Base-by-base conservation (phyloP, 2,113 vertebrate species). In the Lophotis ruficrista region DNA sequence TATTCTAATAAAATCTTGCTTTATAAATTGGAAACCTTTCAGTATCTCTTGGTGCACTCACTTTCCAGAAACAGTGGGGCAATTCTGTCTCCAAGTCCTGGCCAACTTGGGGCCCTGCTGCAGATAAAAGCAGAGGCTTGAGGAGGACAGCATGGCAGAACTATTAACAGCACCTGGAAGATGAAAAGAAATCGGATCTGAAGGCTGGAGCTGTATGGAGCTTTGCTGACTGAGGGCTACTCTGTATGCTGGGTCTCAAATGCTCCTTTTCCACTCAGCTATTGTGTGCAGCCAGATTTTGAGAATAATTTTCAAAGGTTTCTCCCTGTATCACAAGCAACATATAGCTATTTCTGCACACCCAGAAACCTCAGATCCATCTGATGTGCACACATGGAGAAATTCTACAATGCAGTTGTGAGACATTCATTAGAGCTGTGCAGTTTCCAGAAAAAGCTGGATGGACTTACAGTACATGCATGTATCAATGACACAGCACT, bases 401-500 rank as follows among this genome's bases (percentile, higher is more conserved):
- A 92, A 84, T 82, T 89, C 43, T 87, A 48, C 33, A 30, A 18
- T 0, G 0, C 2, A 0, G 14, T 73, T 43, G 2, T 54, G 27
- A 94, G 28, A 37, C 38, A 54, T 53, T 82, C 14, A 19, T 84
- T 75, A 64, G 47, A 73, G 13, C 18, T 56, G 28, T 30, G 64
- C 14, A 60, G 43, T 70, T 89, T 96, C 77, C 81, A 84, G 76
- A 64, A 87, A 71, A 87, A 78, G 8, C 35, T 92, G 65, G 43
- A 58, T 38, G 12, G 33, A 68, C 18, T 71, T 43, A 75, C 0
- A 2, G 47, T 65, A 73, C 51, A 53, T n/a, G 60, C 56, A 64
- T 81, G 51, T 71, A 56, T 89, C 77, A 89, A 37, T 94, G 91
- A 84, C 84, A 81, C 80, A 95, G 91, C 94, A 93, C 47, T 94